Evolutionary conservation across 2,113 vertebrate species (phyloP).

Genomic region (Choloepus hoffmanni): DNA sequence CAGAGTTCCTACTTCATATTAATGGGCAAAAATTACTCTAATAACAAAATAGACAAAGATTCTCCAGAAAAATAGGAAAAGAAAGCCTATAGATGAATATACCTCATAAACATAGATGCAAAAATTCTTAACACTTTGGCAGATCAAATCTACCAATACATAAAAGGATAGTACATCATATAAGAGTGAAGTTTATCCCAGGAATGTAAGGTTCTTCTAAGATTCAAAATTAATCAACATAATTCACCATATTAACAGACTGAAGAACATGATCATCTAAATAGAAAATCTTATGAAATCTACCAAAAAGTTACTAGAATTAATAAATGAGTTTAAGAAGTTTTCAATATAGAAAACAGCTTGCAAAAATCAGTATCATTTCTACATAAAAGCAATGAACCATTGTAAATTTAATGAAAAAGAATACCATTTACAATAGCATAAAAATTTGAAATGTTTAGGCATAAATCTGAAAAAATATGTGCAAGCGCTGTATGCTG

Average conservation of each 20-base stretch:
- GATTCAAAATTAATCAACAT: neutral
- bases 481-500: neutral
- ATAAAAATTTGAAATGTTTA: neutral
- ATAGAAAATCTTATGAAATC: neutral
- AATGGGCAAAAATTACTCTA: neutral
- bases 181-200: neutral
- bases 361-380: neutral
- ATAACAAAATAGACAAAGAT: constrained; percentile 1
- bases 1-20: neutral
- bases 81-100: neutral
- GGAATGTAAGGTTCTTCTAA: neutral
- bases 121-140: neutral
- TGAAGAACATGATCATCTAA: neutral
- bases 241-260: neutral
- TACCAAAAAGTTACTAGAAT: neutral
- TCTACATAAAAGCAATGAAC: neutral
- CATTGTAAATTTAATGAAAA: neutral
- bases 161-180: neutral
- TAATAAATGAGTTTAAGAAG: neutral
- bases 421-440: neutral
- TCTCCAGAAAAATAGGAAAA: neutral
- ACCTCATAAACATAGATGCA: neutral
- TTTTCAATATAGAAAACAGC: neutral
- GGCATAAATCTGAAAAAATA: neutral
- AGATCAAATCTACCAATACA: neutral